Evolutionary conservation across 2,888 invertebrate genomes (phyloP).

Genomic region (Cactoblastis cactorum): DNA sequence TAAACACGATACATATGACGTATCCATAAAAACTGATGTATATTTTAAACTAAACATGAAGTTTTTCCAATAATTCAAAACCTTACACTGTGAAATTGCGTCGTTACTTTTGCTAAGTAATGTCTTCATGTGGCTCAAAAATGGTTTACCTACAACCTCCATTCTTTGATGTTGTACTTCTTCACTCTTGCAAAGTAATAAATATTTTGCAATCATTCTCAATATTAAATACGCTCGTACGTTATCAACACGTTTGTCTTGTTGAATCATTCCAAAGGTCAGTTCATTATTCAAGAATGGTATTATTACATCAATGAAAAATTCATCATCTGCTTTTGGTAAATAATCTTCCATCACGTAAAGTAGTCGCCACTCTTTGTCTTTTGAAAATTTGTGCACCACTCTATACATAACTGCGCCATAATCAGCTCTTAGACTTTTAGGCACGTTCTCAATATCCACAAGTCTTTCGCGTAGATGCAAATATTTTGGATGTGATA

Average conservation of each 20-base stretch:
- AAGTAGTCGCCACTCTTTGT: constrained; percentile 26
- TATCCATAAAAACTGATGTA: constrained; percentile 39
- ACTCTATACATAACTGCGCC: constrained; percentile 33
- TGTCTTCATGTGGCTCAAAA: constrained; percentile 35
- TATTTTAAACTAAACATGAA: constrained; percentile 37
- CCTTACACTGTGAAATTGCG: constrained; percentile 22
- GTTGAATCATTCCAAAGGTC: constrained; percentile 18
- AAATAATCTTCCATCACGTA: constrained; percentile 32
- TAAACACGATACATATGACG: constrained; percentile 34
- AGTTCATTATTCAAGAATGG: constrained; percentile 26
- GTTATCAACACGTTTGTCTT: neutral
- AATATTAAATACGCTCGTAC: constrained; percentile 23
- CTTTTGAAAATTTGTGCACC: constrained; percentile 23
- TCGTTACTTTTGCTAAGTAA: constrained; percentile 19
- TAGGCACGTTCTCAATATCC: constrained; percentile 31
- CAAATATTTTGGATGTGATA: constrained; percentile 20
- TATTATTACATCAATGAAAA: constrained; percentile 27
- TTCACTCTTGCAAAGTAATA: constrained; percentile 32
- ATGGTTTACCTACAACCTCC: constrained; percentile 31
- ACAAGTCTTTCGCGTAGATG: constrained; percentile 17
- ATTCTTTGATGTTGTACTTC: constrained; percentile 31
- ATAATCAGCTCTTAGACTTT: constrained; percentile 38
- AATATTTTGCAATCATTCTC: constrained; percentile 37
- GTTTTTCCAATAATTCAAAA: too few species aligned
- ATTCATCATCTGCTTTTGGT: constrained; percentile 27